These are phyloP conservation scores for Cataglyphis rosenhaueri DNA, from an alignment of 2,888 invertebrate species.

Conservation along the genomic window DNA sequence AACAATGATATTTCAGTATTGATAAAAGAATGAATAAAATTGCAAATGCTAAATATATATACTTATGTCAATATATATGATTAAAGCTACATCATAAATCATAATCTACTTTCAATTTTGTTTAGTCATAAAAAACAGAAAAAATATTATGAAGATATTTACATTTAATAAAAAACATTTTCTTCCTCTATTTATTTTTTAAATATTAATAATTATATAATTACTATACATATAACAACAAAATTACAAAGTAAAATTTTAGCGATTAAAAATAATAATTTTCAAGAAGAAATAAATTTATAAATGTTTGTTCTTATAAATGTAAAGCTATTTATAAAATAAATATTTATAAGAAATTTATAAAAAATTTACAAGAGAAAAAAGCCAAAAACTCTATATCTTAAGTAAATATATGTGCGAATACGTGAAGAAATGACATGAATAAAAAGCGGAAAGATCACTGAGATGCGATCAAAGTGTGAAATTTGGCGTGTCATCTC, in stretches of 20 bases:
- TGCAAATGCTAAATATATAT: too few relatives aligned
- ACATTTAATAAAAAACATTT: neutral
- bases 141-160: neutral
- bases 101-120: too few relatives aligned
- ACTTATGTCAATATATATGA: too few relatives aligned
- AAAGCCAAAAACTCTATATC: neutral
- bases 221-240: neutral
- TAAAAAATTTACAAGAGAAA: neutral
- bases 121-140: too few relatives aligned
- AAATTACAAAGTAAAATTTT: slow-evolving; percentile 7
- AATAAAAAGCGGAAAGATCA: neutral
- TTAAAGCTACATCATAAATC: too few relatives aligned
- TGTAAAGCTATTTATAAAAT: neutral
- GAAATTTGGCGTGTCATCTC: neutral
- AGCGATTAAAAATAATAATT: neutral
- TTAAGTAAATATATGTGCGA: neutral
- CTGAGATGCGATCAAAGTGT: neutral
- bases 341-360: neutral
- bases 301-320: neutral
- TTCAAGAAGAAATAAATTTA: neutral
- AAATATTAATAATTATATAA: neutral
- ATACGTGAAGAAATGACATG: neutral
- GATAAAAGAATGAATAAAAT: too few relatives aligned
- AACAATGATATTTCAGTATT: too few relatives aligned
- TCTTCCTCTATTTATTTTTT: neutral